Percentiles rank a stretch among this genome's conserved stretches.
Conservation (phyloP, 2,113 vertebrate genomes). For the Eptatretus burgeri region DNA sequence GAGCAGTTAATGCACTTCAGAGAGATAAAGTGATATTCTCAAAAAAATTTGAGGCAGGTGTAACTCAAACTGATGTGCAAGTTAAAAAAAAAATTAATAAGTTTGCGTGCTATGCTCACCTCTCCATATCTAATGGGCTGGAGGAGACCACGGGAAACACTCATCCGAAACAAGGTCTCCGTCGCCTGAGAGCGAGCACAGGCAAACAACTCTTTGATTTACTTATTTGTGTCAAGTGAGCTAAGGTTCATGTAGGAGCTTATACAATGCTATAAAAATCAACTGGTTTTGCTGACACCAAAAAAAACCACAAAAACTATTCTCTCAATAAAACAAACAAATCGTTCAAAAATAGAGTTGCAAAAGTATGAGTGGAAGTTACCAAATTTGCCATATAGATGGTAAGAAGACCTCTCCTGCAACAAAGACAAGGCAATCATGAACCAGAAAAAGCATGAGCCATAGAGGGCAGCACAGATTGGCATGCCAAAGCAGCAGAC, state of each 20-base stretch:
- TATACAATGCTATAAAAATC: not conserved
- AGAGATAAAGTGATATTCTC: too few species aligned
- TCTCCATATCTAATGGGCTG: constrained; percentile 34
- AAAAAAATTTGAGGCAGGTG: too few species aligned
- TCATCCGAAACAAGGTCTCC: constrained; percentile 35
- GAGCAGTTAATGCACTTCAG: too few species aligned
- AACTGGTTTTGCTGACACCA: not conserved
- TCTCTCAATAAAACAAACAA: too few species aligned
- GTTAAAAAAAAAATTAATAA: too few species aligned
- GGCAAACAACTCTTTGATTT: not conserved
- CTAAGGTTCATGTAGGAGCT: not conserved
- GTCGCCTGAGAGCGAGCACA: constrained; percentile 22
- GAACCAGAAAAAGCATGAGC: constrained; percentile 5
- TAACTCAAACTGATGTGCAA: too few species aligned
- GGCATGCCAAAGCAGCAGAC: not conserved
- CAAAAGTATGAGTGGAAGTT: constrained; percentile 16
- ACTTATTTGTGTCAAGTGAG: too few species aligned
- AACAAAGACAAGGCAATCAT: constrained; percentile 12
- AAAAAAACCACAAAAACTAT: not conserved
- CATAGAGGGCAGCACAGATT: not conserved
- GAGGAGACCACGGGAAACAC: constrained; percentile 30
- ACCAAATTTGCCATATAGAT: constrained; percentile 98
- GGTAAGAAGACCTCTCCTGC: constrained; percentile 85
- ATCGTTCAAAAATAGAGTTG: too few species aligned
- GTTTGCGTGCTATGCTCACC: constrained; percentile 18